phyloP scores from a whole-genome alignment of 2,113 vertebrate genomes.

The Syngnathoides biaculeatus region DNA sequence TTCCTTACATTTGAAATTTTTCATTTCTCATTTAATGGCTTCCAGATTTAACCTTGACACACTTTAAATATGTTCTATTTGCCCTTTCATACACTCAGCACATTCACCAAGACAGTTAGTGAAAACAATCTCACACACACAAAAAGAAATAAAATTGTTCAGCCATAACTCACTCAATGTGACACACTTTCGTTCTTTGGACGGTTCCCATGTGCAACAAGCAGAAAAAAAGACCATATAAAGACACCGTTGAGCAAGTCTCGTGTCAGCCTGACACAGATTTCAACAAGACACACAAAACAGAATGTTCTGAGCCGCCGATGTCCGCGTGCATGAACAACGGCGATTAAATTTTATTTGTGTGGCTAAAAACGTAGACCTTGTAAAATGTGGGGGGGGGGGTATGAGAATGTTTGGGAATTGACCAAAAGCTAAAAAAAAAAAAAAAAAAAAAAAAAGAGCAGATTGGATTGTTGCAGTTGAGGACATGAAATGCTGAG shows the following conservation, averaged over 20 bases:
- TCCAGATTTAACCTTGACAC: neutral
- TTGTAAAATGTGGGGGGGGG: neutral
- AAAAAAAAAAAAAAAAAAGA: neutral
- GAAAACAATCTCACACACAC: neutral
- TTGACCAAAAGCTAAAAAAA: neutral
- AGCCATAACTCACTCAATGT: neutral
- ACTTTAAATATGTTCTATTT: neutral
- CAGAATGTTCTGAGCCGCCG: conserved; percentile 4
- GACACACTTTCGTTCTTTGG: neutral
- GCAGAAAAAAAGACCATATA: neutral
- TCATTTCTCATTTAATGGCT: neutral
- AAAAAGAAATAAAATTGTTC: neutral
- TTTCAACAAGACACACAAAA: neutral
- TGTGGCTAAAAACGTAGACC: neutral
- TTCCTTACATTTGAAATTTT: neutral
- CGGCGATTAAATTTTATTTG: neutral
- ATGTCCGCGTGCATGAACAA: neutral
- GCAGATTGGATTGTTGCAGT: neutral
- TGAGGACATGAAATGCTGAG: neutral
- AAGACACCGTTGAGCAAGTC: neutral
- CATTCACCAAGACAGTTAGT: neutral
- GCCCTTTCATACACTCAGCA: neutral
- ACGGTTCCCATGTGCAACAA: neutral
- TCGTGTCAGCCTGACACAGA: neutral
- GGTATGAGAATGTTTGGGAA: neutral